phyloP scores from a whole-genome alignment of 2,797 vertebrate genomes.

The Diglossa cyanea region DNA sequence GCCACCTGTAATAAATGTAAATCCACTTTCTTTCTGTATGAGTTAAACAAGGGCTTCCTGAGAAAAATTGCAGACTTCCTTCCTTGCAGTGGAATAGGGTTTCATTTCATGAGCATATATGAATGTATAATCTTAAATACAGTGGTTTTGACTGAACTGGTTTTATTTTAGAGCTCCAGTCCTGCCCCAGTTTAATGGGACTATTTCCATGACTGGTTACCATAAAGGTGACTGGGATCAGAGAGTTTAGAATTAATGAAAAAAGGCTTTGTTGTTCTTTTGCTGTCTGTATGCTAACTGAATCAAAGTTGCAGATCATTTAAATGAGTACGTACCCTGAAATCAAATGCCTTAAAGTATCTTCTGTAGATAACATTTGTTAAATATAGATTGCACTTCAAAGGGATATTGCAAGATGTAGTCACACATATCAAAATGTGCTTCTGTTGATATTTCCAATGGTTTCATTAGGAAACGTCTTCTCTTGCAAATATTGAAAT shows the following conservation, averaged over 20 bases:
- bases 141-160: background rate
- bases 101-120: background rate
- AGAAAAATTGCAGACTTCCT: background rate
- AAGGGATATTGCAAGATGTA: slow-evolving; percentile 24
- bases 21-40: background rate
- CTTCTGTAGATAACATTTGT: background rate
- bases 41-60: background rate
- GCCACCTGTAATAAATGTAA: background rate
- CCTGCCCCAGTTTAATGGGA: background rate
- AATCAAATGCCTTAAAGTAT: background rate
- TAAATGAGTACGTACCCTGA: slow-evolving; percentile 4
- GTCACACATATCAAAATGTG: slow-evolving; percentile 26
- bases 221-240: background rate
- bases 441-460: slow-evolving; percentile 53
- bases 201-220: background rate
- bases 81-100: background rate
- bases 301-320: slow-evolving; percentile 1
- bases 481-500: slow-evolving; percentile 51
- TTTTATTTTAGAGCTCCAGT: background rate
- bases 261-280: background rate
- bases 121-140: background rate
- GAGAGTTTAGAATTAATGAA: background rate
- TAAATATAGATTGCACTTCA: slow-evolving; percentile 41
- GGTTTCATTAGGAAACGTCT: slow-evolving; percentile 50
- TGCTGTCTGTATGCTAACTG: background rate